phyloP scores from a whole-genome alignment of 2,888 invertebrate species.

The Chaetogeoica ovagalla region DNA sequence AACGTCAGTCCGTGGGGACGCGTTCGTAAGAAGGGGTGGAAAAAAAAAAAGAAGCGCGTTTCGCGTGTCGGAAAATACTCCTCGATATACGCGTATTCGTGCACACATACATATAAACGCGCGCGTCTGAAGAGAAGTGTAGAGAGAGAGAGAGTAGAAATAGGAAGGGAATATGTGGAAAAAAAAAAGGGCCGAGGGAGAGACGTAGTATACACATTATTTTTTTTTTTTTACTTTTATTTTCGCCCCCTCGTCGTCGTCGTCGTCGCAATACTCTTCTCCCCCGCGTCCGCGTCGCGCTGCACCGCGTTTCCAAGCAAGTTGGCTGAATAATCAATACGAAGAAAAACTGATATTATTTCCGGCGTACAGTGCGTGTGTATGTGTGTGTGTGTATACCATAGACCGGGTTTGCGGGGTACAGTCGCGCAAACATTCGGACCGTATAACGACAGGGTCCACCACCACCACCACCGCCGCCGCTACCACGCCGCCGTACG shows the following conservation, averaged over 20 bases:
- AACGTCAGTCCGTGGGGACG: slow-evolving; percentile 46
- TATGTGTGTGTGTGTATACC: too few relatives aligned
- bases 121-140: slow-evolving; percentile 41
- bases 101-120: too few relatives aligned
- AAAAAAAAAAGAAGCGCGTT: slow-evolving; percentile 25
- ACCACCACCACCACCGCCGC: neutral
- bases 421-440: slow-evolving; percentile 50
- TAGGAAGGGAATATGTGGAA: slow-evolving; percentile 38
- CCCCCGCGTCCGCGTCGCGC: too few relatives aligned
- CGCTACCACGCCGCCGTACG: too few relatives aligned
- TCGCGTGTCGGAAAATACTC: slow-evolving; percentile 49
- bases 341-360: slow-evolving; percentile 53
- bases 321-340: slow-evolving; percentile 52
- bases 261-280: slow-evolving; percentile 30
- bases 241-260: slow-evolving; percentile 20
- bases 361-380: slow-evolving; percentile 20
- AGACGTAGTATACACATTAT: slow-evolving; percentile 11
- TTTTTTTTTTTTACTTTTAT: neutral
- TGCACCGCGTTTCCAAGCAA: slow-evolving; percentile 16
- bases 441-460: slow-evolving; percentile 43
- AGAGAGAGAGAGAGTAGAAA: neutral
- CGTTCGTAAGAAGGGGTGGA: slow-evolving; percentile 42
- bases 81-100: slow-evolving; percentile 40
- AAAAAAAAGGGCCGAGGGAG: slow-evolving; percentile 48
- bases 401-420: slow-evolving; percentile 12